Evolutionary conservation across 2,888 invertebrate genomes (phyloP), one percentile per base, ranked within the genome.

Genomic region (Fragum whitleyi): DNA sequence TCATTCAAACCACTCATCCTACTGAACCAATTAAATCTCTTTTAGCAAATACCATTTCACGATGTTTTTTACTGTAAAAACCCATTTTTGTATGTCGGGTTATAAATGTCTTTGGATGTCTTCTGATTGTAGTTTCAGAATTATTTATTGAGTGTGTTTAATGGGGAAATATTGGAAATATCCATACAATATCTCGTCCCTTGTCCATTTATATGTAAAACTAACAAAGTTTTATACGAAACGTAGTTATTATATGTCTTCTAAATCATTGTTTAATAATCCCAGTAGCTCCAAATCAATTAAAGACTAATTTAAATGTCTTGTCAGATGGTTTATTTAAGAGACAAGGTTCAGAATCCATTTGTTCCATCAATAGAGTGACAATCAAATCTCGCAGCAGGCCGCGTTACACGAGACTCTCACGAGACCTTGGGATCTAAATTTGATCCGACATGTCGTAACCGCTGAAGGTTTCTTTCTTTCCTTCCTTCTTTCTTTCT

Each of bases 361-460:
- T 55, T 55, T 57, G 36, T 21, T 36, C 29, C 21, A 21, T 53
- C 70, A 70, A 70, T 55, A 42, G 16, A 55, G 9, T 23, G 36
- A 55, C 55, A 53, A 55, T 32, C 55, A 70, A 70, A 55, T 70
- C 70, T 57, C 70, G 70, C 70, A 55, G 70, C 70, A 57, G 16
- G 70, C 9, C 21, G 9, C 21, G 70, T 53, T 26, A 70, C 53
- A 16, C 70, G 70, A 70, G 55, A 70, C 70, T 55, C 36, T 32
- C 32, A 16, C 70, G 57, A 55, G 70, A 70, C 9, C 57, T 55
- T 47, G 47, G 47, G 5, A 47, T 57, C 55, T 32, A 36, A 28
- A 55, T 36, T 65, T 65, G 61, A 61, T 19, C 29, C 47, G 16
- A 9, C n/a, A 14, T 57, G 57, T 7, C 28, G 26, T 57, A 57